These are phyloP conservation scores for Tenthredo scrophulariae DNA, from an alignment of 2,888 invertebrate genomes.

Conservation along the genomic window DNA sequence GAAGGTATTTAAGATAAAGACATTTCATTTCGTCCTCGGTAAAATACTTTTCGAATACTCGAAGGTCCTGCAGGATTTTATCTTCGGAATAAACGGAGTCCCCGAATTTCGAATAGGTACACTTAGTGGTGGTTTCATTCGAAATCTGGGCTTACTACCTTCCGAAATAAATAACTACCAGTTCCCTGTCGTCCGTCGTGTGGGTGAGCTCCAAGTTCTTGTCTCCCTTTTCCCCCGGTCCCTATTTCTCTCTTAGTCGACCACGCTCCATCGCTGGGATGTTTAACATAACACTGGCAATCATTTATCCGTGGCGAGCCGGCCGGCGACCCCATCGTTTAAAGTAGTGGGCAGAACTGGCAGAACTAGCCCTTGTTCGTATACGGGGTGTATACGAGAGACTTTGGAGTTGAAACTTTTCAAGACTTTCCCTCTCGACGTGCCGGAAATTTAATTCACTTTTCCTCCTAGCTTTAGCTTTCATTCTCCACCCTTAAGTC, in stretches of 20 bases:
- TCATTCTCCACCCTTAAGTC: background rate
- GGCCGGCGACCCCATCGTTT: slow-evolving; percentile 76
- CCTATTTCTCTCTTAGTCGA: slow-evolving; percentile 55
- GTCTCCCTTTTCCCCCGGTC: slow-evolving; percentile 54
- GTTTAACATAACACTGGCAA: slow-evolving; percentile 78
- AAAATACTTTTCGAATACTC: background rate
- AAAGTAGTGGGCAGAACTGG: slow-evolving; percentile 73
- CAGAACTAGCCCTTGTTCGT: slow-evolving; percentile 62
- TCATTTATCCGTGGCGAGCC: slow-evolving; percentile 76
- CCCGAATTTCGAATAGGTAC: slow-evolving; percentile 25
- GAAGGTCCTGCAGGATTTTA: background rate
- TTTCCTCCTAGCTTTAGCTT: background rate
- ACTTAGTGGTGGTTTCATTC: slow-evolving; percentile 70
- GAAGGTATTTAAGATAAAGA: background rate
- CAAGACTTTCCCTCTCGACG: slow-evolving; percentile 26
- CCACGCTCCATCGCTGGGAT: slow-evolving; percentile 65
- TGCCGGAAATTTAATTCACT: slow-evolving; percentile 22
- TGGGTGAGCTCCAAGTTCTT: slow-evolving; percentile 67
- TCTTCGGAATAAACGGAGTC: background rate
- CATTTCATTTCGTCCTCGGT: background rate
- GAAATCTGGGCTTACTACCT: slow-evolving; percentile 74
- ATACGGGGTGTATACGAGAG: slow-evolving; percentile 54
- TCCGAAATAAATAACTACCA: slow-evolving; percentile 75
- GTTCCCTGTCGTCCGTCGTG: slow-evolving; percentile 65
- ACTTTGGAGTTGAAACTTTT: background rate